Base-by-base conservation (phyloP, 2,888 invertebrate species). In the Chrysomela aeneicollis region DNA sequence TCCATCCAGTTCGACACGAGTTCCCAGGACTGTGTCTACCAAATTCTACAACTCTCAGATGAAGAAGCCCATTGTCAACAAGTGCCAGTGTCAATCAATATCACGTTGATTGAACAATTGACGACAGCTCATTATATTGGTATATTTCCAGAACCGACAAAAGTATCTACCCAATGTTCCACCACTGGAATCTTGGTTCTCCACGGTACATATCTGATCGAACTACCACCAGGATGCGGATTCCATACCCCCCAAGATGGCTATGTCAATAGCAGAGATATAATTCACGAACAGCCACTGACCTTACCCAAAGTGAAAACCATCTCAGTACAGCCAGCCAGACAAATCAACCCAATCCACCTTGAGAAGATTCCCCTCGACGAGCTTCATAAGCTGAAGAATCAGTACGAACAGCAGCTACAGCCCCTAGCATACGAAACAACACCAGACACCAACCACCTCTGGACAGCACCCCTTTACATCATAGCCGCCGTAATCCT, bases 161-260 rank as follows among this genome's bases (percentile, higher is more conserved):
- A 46, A 49, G 42, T 55, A 18, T 42, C 54, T 15, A 55, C 61
- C 35, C 6, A 55, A 1, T 61, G 55, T 26, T n/a, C 12, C 3
- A 22, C 35, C 4, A n/a, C 61, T 6, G 35, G 35, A 12, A 54
- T 61, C 12, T 15, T 22, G n/a, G 49, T 47, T 12, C 17, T 61
- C 3, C 46, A 61, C 10, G 55, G 61, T 1, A 53, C 61, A 9
- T 53, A 15, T 26, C 61, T 54, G n/a, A 61, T 61, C 10, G 61
- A 61, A 26, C 15, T 61, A 42, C 61, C 55, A 15, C 61, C 47
- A 9, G 26, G 35, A 55, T 61, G 61, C 19, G 49, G 22, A 55
- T 49, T 61, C 35, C 42, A 30, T 10, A 61, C 47, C 55, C 46
- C 53, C 46, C 26, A 55, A 12, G 32, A 22, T 30, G 19, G 26